Percentiles rank a stretch among this genome's conserved stretches.
phyloP scores from a whole-genome alignment of 2,888 invertebrate species.

The Diaphora mendica region DNA sequence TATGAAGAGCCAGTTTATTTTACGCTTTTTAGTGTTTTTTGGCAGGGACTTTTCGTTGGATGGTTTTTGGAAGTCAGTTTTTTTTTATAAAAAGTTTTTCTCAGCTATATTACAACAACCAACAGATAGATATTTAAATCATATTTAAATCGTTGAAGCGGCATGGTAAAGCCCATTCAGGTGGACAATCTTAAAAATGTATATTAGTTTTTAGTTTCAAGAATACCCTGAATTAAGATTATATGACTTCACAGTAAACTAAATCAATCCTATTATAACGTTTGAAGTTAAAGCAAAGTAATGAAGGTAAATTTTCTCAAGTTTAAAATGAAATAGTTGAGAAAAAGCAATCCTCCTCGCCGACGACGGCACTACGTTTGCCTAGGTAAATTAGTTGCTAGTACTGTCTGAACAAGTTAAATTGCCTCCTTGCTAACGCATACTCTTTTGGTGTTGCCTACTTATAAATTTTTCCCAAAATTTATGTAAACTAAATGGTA shows the following conservation, averaged over 20 bases:
- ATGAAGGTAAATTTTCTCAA: conserved; percentile 56
- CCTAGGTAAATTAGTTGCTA: conserved; percentile 74
- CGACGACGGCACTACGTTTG: conserved; percentile 60
- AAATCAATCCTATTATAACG: conserved; percentile 44
- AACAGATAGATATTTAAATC: no score
- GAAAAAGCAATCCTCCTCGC: conserved; percentile 66
- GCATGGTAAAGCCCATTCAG: no score
- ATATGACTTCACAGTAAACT: conserved; percentile 25
- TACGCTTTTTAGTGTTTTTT: no score
- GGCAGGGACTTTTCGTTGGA: no score
- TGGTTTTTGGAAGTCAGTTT: no score
- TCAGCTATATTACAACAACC: no score
- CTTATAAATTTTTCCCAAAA: not conserved
- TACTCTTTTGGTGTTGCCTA: not conserved
- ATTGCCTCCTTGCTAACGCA: conserved; percentile 65
- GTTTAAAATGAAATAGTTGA: conserved; percentile 67
- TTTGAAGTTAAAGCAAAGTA: conserved; percentile 40
- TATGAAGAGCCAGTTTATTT: no score
- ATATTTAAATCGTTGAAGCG: no score
- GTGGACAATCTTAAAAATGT: no score
- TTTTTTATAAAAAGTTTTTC: no score
- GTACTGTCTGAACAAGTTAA: conserved; percentile 75
- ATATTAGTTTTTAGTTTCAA: not conserved
- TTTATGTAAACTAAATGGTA: not conserved
- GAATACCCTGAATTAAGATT: not conserved